Evolutionary conservation across 2,113 vertebrate genomes (phyloP), one percentile per base, ranked within the genome.

Genomic region (Myiopsitta monachus): DNA sequence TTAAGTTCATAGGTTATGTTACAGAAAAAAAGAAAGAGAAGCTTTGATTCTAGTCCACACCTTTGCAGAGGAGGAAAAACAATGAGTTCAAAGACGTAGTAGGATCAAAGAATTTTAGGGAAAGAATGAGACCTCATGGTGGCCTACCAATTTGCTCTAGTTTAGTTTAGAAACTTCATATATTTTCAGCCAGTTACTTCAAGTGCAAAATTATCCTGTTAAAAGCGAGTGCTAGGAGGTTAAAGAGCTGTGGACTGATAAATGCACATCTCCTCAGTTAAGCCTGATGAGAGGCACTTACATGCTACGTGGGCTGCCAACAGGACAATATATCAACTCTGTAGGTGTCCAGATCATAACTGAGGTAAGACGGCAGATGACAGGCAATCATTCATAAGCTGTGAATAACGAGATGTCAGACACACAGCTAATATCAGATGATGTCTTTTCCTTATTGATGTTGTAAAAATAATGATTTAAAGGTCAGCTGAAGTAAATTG

Each of bases 171-270:
- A 82, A 84, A 28, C 57, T 66, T 82, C 18, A 54, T 52, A 38
- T 75, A 30, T 87, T 96, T 91, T 87, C 74, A 88, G 17, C 17
- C 10, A 1, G 31, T 73, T 84, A 85, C 31, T 52, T 87, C 44
- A 91, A 80, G 70, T 3, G 14, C 72, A 70, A 92, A 66, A 64
- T 91, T 89, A 67, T 49, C 44, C 83, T 66, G 41, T 75, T 88
- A 84, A 38, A 66, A 85, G 82, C 31, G 46, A 69, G 49, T 94
- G 74, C 62, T 94, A 94, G 79, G 90, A 95, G 55, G 86, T 91
- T 91, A 94, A 84, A 96, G 73, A 95, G 80, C 91, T 94, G 92
- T 67, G 88, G 82, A 61, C 68, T 90, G 94, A 89, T 87, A 87
- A 96, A 92, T 64, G 63, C 41, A 92, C 49, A 70, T 93, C 24